A percentile compares a stretch with the other conserved stretches of the same genome.
phyloP scores from a whole-genome alignment of 2,888 invertebrate species.

The Panzeria rudis region DNA sequence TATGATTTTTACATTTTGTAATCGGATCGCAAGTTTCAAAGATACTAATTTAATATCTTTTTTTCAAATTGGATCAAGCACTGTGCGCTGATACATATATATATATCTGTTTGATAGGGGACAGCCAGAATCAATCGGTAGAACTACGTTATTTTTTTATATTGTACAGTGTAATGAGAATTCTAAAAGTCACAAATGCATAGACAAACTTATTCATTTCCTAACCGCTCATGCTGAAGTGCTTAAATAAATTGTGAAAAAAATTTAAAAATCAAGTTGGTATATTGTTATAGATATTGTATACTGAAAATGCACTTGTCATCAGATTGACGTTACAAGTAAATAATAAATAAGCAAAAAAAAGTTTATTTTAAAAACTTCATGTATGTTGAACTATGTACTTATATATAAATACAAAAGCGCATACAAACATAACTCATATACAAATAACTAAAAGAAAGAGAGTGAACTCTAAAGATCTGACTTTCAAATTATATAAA shows the following conservation, averaged over 20 bases:
- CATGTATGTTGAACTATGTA: neutral
- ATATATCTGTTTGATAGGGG: too few species aligned
- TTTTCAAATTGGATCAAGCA: too few species aligned
- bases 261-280: slow-evolving; percentile 50
- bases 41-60: too few species aligned
- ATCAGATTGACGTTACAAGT: slow-evolving; percentile 30
- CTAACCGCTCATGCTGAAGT: neutral
- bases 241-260: slow-evolving; percentile 20
- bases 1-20: too few species aligned
- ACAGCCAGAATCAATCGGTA: too few species aligned
- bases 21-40: too few species aligned
- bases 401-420: neutral
- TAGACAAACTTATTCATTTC: slow-evolving; percentile 11
- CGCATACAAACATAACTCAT: neutral
- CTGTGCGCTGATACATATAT: too few species aligned
- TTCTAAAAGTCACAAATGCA: neutral
- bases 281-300: slow-evolving; percentile 49
- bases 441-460: neutral
- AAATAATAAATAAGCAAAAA: neutral
- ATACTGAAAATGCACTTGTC: slow-evolving; percentile 56
- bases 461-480: neutral
- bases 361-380: neutral
- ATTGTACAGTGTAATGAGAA: too few species aligned
- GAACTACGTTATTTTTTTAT: too few species aligned
- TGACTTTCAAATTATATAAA: neutral